These are phyloP conservation scores for Bufo bufo DNA, from an alignment of 2,113 vertebrate species.

Conservation along the genomic window DNA sequence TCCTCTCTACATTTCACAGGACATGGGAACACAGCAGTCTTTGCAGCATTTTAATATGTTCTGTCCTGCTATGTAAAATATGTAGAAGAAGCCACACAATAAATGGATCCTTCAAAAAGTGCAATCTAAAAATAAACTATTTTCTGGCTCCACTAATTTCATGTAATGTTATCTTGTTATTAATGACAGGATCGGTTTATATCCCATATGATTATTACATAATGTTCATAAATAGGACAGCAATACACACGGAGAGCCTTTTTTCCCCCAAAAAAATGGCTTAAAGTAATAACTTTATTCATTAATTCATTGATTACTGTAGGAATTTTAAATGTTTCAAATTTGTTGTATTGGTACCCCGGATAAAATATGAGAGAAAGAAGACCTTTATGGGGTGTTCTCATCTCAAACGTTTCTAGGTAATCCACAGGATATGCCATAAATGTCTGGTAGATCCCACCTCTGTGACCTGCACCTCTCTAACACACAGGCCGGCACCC, in stretches of 20 bases:
- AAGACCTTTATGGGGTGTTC: no score
- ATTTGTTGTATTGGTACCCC: no score
- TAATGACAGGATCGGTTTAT: background rate
- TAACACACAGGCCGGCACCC: no score
- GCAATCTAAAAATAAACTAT: background rate
- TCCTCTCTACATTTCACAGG: background rate
- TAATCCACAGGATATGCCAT: no score
- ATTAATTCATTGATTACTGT: no score
- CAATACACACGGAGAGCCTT: background rate
- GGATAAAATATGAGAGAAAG: no score
- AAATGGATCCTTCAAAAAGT: background rate
- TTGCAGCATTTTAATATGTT: conserved; percentile 12
- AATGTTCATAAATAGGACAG: background rate
- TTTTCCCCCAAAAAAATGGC: background rate
- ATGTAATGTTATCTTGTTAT: background rate
- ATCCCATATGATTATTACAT: background rate
- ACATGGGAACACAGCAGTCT: background rate
- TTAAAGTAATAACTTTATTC: no score
- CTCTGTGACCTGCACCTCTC: no score
- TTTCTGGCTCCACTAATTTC: background rate
- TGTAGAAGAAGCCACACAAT: background rate
- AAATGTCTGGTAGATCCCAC: no score
- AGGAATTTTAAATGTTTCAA: no score
- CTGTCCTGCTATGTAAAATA: conserved; percentile 11
- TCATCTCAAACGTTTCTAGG: no score